Percentiles rank a stretch among this genome's conserved stretches.
These are phyloP conservation scores for Leptopilina boulardi DNA, from an alignment of 1,140 invertebrate species.

Conservation along the genomic window DNA sequence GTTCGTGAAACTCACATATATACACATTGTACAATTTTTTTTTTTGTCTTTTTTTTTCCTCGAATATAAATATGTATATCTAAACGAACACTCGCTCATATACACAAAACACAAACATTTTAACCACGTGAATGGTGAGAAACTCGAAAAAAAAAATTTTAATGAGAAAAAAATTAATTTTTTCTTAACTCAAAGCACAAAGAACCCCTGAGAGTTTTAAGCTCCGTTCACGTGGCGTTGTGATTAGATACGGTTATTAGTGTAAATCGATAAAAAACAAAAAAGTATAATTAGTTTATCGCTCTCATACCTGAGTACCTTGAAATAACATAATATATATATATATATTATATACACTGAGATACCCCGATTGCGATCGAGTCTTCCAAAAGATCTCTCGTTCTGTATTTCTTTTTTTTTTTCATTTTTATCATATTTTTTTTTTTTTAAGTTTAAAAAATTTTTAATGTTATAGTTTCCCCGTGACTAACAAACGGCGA, in stretches of 20 bases:
- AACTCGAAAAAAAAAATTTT: conserved; percentile 19
- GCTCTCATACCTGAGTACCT: conserved; percentile 53
- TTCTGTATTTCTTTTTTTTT: conserved; percentile 35
- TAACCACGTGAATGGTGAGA: conserved; percentile 22
- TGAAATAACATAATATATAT: conserved; percentile 37
- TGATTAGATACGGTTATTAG: conserved; percentile 56
- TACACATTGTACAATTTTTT: conserved; percentile 1
- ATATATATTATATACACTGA: no score
- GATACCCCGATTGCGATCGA: conserved; percentile 24
- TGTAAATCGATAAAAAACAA: conserved; percentile 42
- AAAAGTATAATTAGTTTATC: conserved; percentile 50
- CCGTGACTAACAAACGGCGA: background rate
- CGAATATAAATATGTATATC: no score
- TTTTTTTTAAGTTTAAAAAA: conserved; percentile 26
- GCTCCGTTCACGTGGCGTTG: conserved; percentile 53
- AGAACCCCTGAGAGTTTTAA: conserved; percentile 4
- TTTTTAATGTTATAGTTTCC: conserved; percentile 5
- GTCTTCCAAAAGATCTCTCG: conserved; percentile 24
- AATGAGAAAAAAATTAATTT: conserved; percentile 7
- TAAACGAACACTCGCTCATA: conserved; percentile 30
- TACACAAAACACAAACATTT: background rate
- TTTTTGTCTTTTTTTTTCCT: background rate
- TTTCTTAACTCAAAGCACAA: background rate
- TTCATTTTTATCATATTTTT: conserved; percentile 34
- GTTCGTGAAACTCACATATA: background rate